phyloP scores from a whole-genome alignment of 2,888 invertebrate genomes.

The Cyclophora punctaria region DNA sequence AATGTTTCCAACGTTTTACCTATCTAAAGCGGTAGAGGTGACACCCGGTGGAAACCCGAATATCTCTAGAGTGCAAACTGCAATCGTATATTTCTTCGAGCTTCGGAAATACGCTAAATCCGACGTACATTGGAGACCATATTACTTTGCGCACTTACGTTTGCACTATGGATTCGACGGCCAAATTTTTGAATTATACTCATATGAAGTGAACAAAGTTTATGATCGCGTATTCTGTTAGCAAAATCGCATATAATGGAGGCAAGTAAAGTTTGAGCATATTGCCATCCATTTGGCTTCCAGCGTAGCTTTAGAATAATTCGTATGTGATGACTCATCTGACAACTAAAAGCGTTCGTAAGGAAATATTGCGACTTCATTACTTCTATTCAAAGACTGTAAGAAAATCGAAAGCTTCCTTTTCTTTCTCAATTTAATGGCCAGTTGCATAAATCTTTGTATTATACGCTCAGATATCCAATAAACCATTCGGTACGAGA shows the following conservation, averaged over 20 bases:
- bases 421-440: too few relatives aligned
- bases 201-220: conserved; percentile 58
- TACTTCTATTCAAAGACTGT: conserved; percentile 5
- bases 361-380: conserved; percentile 8
- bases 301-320: conserved; percentile 34
- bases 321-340: conserved; percentile 31
- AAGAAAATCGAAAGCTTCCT: conserved; percentile 1
- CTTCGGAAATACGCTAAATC: conserved; percentile 54
- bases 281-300: conserved; percentile 50
- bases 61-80: conserved; percentile 37
- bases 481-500: too few relatives aligned
- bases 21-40: conserved; percentile 27
- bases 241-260: conserved; percentile 43
- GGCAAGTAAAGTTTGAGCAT: conserved; percentile 20
- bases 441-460: too few relatives aligned
- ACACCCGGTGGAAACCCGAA: conserved; percentile 33
- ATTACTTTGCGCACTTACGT: conserved; percentile 51
- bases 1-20: conserved; percentile 27
- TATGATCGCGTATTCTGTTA: conserved; percentile 53
- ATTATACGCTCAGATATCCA: too few relatives aligned
- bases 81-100: conserved; percentile 40
- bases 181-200: conserved; percentile 68
- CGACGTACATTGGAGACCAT: conserved; percentile 51
- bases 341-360: conserved; percentile 3
- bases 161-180: conserved; percentile 46